A percentile compares a stretch with the other conserved stretches of the same genome.
Conservation (phyloP, 2,888 invertebrate genomes). For the Eupithecia vulgata region DNA sequence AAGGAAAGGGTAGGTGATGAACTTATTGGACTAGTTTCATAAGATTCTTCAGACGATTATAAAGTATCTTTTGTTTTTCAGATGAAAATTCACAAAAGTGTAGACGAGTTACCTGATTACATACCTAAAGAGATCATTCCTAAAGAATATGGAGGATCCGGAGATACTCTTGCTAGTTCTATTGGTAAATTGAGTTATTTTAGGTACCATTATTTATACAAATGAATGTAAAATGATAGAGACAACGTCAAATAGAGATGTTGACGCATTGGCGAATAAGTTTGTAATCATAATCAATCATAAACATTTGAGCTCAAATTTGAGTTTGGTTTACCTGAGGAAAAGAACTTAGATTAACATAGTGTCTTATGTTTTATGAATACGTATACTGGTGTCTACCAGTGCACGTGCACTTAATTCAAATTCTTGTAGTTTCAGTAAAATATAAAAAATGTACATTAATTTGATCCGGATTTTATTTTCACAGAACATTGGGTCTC, state of each 20-base stretch:
- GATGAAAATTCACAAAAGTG: slow-evolving; percentile 82
- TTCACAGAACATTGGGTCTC: slow-evolving; percentile 77
- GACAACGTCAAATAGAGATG: not conserved
- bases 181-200: slow-evolving; percentile 64
- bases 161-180: slow-evolving; percentile 78
- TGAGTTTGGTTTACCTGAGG: too few species aligned
- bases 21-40: not conserved
- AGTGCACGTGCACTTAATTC: not conserved
- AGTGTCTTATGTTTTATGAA: not conserved
- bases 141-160: slow-evolving; percentile 87
- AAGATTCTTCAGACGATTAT: not conserved
- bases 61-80: slow-evolving; percentile 56
- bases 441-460: not conserved
- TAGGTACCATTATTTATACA: not conserved
- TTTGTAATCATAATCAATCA: not conserved
- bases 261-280: not conserved
- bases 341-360: not conserved
- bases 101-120: slow-evolving; percentile 80
- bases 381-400: not conserved
- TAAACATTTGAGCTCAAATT: too few species aligned
- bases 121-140: slow-evolving; percentile 86
- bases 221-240: not conserved
- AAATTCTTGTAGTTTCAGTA: not conserved
- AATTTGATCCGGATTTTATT: slow-evolving; percentile 3
- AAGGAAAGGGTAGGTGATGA: slow-evolving; percentile 76